Base-by-base conservation (phyloP, 2,113 vertebrate genomes). In the Channa argus region DNA sequence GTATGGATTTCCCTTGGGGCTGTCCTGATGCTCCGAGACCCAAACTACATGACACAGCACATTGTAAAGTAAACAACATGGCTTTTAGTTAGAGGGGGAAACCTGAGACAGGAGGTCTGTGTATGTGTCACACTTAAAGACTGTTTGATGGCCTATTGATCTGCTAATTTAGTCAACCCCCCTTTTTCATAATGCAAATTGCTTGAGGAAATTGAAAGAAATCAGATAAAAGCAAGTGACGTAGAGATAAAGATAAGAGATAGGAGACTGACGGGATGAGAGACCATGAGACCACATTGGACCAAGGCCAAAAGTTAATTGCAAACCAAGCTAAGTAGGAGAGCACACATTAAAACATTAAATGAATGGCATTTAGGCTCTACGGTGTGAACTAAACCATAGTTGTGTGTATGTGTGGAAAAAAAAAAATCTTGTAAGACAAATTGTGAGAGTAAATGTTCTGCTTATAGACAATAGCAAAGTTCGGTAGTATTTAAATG, bases 1-100 rank as follows among this genome's bases (percentile, higher is more conserved):
- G 49, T 53, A 43, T 53, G 55, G 50, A 91, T 88, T 90, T 93
- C 94, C 93, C 52, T 77, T 24, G 88, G 34, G 84, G 83, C 91
- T 85, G 89, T 90, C 91, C 92, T 88, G 24, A 88, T 90, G 90
- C 92, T 64, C 77, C 86, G 94, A 95, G 93, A 95, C 52, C 45
- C 74, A 92, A 95, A 93, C 93, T 82, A 71, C 85, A 86, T 83
- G 89, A 94, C 94, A 93, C 82, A 91, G 90, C 91, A 92, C 90
- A 82, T 91, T 92, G 95, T 93, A 94, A 93, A 91, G 92, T 93
- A 95, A 96, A 95, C 95, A 96, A 95, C 95, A 95, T 83, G 89
- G 61, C 90, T 95, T 91, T 94, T 93, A 95, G 94, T 95, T 96
- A 96, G 94, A 91, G 90, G 86, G 24, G 85, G 76, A 91, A 94